A percentile compares a stretch with the other conserved stretches of the same genome.
Evolutionary conservation across 30 jellyfish, hydroid and myxozoan species (phyloP).

Genomic region (Hydra vulgaris): DNA sequence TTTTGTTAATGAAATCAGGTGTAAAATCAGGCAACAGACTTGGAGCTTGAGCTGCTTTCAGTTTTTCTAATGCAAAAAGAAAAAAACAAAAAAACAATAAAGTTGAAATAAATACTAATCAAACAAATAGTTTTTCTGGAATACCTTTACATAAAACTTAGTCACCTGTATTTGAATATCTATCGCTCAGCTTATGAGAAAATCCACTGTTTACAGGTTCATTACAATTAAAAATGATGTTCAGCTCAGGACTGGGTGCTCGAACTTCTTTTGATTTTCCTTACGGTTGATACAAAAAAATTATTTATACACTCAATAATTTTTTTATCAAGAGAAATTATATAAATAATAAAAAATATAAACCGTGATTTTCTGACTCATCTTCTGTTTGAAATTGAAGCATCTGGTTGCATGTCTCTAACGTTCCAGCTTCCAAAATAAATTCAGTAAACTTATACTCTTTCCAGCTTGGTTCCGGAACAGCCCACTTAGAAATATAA

Average conservation of each 20-base stretch:
- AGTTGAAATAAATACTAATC: not conserved
- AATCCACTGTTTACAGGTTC: not conserved
- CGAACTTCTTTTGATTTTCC: not conserved
- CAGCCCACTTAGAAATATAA: conserved; percentile 7
- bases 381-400: not conserved
- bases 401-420: not conserved
- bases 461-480: conserved; percentile 7
- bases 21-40: not conserved
- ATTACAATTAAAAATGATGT: not conserved
- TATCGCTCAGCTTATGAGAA: not conserved
- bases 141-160: not conserved
- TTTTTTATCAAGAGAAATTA: not conserved
- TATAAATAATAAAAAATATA: no score
- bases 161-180: not conserved
- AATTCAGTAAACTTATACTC: conserved; percentile 2
- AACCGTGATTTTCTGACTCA: not conserved
- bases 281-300: not conserved
- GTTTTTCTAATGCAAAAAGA: not conserved
- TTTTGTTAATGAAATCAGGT: not conserved
- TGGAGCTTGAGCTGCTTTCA: not conserved
- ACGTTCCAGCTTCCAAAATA: conserved; percentile 3
- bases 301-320: not conserved
- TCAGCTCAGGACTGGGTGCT: not conserved
- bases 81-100: not conserved
- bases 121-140: not conserved